These are phyloP conservation scores for Ectropis grisescens DNA, from an alignment of 1,140 invertebrate genomes.

Conservation along the genomic window DNA sequence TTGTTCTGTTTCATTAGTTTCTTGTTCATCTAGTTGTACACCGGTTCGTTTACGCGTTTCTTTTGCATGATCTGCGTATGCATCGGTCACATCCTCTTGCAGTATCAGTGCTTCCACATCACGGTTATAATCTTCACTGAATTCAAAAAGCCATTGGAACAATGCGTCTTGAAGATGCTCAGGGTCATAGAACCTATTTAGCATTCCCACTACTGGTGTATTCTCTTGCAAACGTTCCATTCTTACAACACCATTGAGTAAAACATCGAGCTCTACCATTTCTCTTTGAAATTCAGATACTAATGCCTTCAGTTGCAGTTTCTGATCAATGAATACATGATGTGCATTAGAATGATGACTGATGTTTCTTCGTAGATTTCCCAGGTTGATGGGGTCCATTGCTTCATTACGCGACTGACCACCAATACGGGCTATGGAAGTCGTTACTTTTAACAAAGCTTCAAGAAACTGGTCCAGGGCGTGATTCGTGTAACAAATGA, in stretches of 20 bases:
- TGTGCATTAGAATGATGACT: slow-evolving; percentile 4
- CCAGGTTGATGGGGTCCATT: slow-evolving; percentile 67
- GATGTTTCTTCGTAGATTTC: slow-evolving; percentile 26
- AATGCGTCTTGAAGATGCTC: slow-evolving; percentile 19
- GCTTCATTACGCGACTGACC: slow-evolving; percentile 75
- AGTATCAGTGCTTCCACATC: too few species aligned
- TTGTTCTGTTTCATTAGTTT: too few species aligned
- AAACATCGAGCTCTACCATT: slow-evolving; percentile 19
- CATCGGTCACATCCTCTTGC: too few species aligned
- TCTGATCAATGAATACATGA: slow-evolving; percentile 6
- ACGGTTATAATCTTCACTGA: slow-evolving; percentile 2
- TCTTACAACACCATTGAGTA: slow-evolving; percentile 23
- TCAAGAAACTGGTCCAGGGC: slow-evolving; percentile 92
- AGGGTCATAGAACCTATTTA: slow-evolving; percentile 12
- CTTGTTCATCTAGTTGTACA: too few species aligned
- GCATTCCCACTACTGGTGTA: slow-evolving; percentile 7
- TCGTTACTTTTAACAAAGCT: slow-evolving; percentile 72
- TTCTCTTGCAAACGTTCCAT: slow-evolving; percentile 13
- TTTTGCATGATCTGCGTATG: too few species aligned
- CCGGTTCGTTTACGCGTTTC: too few species aligned
- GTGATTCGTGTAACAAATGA: slow-evolving; percentile 90
- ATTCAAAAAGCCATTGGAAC: slow-evolving; percentile 35
- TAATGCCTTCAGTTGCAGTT: slow-evolving; percentile 1
- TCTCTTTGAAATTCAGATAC: slow-evolving; percentile 15
- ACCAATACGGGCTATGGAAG: slow-evolving; percentile 79